A percentile compares a stretch with the other conserved stretches of the same genome.
Evolutionary conservation across 2,888 invertebrate species (phyloP).

Genomic region (Drosophila helvetica): DNA sequence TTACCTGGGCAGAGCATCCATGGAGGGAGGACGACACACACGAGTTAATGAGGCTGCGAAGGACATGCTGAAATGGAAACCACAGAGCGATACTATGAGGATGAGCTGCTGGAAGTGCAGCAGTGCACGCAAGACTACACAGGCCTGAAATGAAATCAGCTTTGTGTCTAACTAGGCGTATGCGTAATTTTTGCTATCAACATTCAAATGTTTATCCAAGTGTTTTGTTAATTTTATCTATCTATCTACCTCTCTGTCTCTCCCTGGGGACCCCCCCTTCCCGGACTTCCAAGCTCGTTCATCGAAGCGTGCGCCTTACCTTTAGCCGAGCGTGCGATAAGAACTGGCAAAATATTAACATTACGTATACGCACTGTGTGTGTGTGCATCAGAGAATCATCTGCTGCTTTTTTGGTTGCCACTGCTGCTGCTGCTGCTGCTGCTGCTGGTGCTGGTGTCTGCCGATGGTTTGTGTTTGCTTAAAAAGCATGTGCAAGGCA

Average conservation of each 20-base stretch:
- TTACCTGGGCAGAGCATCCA: constrained; percentile 42
- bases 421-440: not conserved
- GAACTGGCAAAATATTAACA: constrained; percentile 32
- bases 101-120: constrained; percentile 1
- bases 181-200: constrained; percentile 16
- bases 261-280: no score
- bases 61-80: not conserved
- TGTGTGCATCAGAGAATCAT: not conserved
- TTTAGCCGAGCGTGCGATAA: constrained; percentile 42
- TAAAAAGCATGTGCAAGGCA: constrained; percentile 52
- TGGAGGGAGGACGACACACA: constrained; percentile 59
- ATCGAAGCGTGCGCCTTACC: constrained; percentile 47
- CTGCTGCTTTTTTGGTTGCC: not conserved
- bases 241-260: constrained; percentile 11
- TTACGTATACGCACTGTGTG: constrained; percentile 20
- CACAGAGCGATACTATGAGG: not conserved
- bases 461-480: constrained; percentile 45
- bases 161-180: constrained; percentile 16
- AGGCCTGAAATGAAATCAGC: not conserved
- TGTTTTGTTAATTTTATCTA: constrained; percentile 34
- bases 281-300: not conserved
- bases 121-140: not conserved
- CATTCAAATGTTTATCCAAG: constrained; percentile 38
- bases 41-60: constrained; percentile 65
- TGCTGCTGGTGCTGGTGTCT: not conserved